These are phyloP conservation scores for Notechis scutatus DNA, from an alignment of 2,113 vertebrate species.

Conservation along the genomic window DNA sequence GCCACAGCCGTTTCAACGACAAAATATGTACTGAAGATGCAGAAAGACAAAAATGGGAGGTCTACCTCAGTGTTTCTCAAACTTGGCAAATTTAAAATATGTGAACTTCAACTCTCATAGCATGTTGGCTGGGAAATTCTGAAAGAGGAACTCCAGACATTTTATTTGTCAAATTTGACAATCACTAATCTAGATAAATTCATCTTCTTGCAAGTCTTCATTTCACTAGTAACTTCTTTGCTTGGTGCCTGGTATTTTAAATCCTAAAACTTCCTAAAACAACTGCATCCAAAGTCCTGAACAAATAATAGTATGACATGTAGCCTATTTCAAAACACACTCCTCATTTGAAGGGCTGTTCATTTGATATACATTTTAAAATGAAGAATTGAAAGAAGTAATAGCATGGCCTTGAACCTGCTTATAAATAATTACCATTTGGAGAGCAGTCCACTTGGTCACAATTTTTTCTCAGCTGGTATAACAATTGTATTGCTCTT, in stretches of 20 bases:
- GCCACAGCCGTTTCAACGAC: neutral
- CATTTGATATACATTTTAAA: neutral
- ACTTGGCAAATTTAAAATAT: neutral
- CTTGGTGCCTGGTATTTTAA: neutral
- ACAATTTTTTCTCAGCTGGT: neutral
- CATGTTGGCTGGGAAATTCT: neutral
- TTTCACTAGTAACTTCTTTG: neutral
- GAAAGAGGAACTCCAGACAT: neutral
- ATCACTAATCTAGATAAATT: neutral
- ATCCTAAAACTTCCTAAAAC: neutral
- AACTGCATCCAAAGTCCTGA: neutral
- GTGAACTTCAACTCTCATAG: neutral
- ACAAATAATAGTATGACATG: neutral
- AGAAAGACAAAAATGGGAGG: neutral
- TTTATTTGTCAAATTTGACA: neutral
- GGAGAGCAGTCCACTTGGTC: neutral
- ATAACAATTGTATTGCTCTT: neutral
- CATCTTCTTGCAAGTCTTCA: neutral
- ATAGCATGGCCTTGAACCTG: neutral
- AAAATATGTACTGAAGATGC: neutral
- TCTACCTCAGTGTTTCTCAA: neutral
- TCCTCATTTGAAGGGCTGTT: neutral
- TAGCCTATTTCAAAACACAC: neutral
- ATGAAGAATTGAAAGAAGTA: neutral
- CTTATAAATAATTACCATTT: neutral